phyloP scores from a whole-genome alignment of 2,113 vertebrate genomes.

The Antechinus flavipes region DNA sequence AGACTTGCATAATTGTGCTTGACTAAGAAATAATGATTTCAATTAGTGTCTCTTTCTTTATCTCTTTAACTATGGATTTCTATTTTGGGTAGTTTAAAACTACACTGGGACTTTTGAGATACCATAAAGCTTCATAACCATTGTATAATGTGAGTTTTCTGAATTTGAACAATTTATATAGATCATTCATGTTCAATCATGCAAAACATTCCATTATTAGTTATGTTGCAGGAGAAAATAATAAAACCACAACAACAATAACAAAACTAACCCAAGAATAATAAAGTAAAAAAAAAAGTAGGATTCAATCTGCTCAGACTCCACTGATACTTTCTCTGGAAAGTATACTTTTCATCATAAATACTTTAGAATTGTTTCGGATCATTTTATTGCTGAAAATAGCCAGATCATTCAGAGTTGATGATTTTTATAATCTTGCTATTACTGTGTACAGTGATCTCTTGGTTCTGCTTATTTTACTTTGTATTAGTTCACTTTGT shows the following conservation, averaged over 20 bases:
- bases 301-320: too few relatives aligned
- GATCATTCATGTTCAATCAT: neutral
- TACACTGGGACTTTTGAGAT: neutral
- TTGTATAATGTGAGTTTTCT: neutral
- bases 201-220: neutral
- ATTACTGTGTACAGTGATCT: neutral
- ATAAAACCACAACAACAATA: neutral
- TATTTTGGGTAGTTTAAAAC: neutral
- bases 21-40: neutral
- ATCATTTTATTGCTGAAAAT: neutral
- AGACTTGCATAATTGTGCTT: neutral
- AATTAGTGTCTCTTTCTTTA: neutral
- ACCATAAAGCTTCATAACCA: neutral
- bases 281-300: too few relatives aligned
- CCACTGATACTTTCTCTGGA: too few relatives aligned
- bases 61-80: neutral
- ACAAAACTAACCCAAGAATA: too few relatives aligned
- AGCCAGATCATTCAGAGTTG: neutral
- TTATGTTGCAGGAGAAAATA: neutral
- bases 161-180: neutral
- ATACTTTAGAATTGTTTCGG: neutral
- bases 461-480: neutral
- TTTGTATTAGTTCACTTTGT: neutral
- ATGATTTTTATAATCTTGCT: neutral
- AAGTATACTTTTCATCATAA: neutral